Conservation (phyloP, 2,888 invertebrate genomes). For the Autographa gamma region DNA sequence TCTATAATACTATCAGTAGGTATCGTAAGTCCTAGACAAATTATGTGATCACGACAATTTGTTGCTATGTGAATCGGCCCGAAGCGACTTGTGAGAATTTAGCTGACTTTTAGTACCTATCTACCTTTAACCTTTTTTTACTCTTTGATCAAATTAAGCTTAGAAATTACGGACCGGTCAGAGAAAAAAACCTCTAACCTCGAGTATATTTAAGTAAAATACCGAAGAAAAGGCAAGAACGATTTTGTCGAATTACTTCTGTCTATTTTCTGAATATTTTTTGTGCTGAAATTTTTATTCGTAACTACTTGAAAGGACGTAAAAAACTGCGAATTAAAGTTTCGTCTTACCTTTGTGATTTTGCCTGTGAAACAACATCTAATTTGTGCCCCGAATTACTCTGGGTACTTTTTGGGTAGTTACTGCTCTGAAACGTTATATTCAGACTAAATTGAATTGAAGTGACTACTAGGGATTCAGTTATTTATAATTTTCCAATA, state of each 20-base stretch:
- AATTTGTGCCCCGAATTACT: not conserved
- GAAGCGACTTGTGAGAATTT: not conserved
- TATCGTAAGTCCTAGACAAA: not conserved
- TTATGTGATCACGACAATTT: not conserved
- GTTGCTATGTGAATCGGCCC: not conserved
- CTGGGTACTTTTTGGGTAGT: not conserved
- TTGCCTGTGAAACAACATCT: not conserved
- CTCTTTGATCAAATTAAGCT: slow-evolving; percentile 21
- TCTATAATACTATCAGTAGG: not conserved
- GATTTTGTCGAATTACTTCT: slow-evolving; percentile 27
- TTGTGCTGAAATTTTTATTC: slow-evolving; percentile 22
- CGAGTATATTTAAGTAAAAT: slow-evolving; percentile 23
- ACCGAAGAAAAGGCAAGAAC: slow-evolving; percentile 2
- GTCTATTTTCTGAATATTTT: slow-evolving; percentile 29
- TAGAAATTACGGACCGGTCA: slow-evolving; percentile 20
- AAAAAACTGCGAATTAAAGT: not conserved
- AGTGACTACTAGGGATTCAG: not conserved
- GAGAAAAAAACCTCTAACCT: slow-evolving; percentile 16
- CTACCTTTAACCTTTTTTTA: slow-evolving; percentile 11
- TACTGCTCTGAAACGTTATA: not conserved
- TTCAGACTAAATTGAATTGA: not conserved
- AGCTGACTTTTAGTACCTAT: slow-evolving; percentile 22
- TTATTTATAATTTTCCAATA: not conserved
- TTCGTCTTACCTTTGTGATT: slow-evolving; percentile 13
- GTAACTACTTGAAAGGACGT: slow-evolving; percentile 1